These are phyloP conservation scores for Anthonomus grandis DNA, from an alignment of 1,140 invertebrate genomes.

Conservation along the genomic window DNA sequence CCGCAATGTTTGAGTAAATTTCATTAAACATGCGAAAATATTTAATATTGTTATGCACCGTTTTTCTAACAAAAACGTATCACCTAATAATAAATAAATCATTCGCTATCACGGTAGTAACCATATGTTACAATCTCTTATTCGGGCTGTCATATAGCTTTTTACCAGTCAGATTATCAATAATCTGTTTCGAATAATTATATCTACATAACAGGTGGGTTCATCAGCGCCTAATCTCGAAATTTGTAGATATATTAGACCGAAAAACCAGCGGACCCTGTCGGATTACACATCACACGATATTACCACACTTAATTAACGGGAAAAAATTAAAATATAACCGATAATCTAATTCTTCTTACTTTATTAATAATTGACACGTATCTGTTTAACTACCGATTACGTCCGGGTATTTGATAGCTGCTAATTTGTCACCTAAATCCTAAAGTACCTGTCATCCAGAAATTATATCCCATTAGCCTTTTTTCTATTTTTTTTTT, in stretches of 20 bases:
- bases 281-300: constrained; percentile 28
- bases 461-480: too few relatives aligned
- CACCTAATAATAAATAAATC: constrained; percentile 28
- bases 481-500: too few relatives aligned
- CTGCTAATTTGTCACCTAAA: constrained; percentile 9
- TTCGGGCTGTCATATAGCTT: constrained; percentile 30
- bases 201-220: constrained; percentile 35
- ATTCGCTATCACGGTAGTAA: constrained; percentile 30
- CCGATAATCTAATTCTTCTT: constrained; percentile 24
- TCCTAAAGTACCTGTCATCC: neutral
- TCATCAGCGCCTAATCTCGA: constrained; percentile 34
- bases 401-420: constrained; percentile 9
- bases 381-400: constrained; percentile 26
- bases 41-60: constrained; percentile 1
- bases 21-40: neutral
- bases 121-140: constrained; percentile 34
- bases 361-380: constrained; percentile 27
- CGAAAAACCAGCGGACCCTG: constrained; percentile 29
- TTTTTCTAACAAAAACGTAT: constrained; percentile 13
- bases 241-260: constrained; percentile 29
- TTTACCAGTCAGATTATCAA: constrained; percentile 34
- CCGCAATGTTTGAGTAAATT: too few relatives aligned
- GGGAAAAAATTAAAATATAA: constrained; percentile 33
- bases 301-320: constrained; percentile 33
- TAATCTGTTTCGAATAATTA: constrained; percentile 33